A percentile compares a stretch with the other conserved stretches of the same genome.
phyloP scores from a whole-genome alignment of 1,140 invertebrate species.

The Aphidius gifuensis region DNA sequence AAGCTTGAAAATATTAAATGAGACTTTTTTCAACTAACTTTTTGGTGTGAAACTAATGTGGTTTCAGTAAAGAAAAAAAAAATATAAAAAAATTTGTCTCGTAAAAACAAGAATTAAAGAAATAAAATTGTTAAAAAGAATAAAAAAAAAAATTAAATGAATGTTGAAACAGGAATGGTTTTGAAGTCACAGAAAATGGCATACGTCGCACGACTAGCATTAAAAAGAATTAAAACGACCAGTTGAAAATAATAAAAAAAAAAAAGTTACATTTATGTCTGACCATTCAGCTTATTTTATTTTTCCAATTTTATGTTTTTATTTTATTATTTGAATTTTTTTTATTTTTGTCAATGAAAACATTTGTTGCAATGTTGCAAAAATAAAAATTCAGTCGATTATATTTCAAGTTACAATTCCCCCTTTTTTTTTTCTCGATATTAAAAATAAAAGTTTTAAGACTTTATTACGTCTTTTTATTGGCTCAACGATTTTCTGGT shows the following conservation, averaged over 20 bases:
- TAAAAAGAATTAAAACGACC: constrained; percentile 12
- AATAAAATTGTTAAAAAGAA: not conserved
- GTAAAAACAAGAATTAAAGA: not conserved
- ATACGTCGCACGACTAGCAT: not conserved
- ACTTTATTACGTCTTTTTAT: too few species aligned
- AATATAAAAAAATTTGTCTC: not conserved
- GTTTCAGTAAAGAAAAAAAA: not conserved
- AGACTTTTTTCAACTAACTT: constrained; percentile 16
- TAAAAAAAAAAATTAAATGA: constrained; percentile 2
- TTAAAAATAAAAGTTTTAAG: too few species aligned
- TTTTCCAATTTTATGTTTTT: too few species aligned
- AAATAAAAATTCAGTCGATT: too few species aligned
- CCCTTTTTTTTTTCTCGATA: too few species aligned
- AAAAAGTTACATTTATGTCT: not conserved
- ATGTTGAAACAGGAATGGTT: not conserved
- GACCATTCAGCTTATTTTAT: too few species aligned
- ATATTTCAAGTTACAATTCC: too few species aligned
- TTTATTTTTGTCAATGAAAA: too few species aligned
- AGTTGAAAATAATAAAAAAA: not conserved
- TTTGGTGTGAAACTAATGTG: not conserved
- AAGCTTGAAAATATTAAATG: constrained; percentile 11
- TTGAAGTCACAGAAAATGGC: too few species aligned
- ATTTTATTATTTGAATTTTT: too few species aligned
- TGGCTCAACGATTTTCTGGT: too few species aligned
- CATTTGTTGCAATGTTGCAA: too few species aligned